Percentiles rank a stretch among this genome's conserved stretches.
phyloP scores from a whole-genome alignment of 2,113 vertebrate species.

The Cinclus mexicanus region DNA sequence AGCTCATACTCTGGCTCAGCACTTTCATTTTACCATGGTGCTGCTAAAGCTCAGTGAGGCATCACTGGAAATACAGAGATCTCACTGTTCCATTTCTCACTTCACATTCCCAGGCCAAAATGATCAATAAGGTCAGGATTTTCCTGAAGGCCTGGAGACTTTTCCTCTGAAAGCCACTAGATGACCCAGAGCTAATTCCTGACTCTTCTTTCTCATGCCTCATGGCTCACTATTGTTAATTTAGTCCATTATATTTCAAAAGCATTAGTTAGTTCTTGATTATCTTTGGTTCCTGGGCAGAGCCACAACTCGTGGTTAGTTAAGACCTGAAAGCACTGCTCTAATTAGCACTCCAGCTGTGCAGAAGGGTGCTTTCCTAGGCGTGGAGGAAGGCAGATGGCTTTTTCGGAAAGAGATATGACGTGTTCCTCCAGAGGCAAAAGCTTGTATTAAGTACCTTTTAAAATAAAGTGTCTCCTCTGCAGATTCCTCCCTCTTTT shows the following conservation, averaged over 20 bases:
- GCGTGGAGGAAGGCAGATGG: neutral
- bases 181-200: neutral
- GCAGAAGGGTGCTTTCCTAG: neutral
- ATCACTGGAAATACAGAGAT: neutral
- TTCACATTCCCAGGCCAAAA: neutral
- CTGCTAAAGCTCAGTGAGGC: neutral
- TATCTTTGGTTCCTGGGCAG: neutral
- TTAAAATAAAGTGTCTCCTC: neutral
- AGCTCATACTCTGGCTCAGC: neutral
- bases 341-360: neutral
- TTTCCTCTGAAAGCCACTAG: neutral
- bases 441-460: constrained; percentile 2
- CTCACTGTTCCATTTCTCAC: neutral
- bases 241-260: neutral
- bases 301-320: neutral
- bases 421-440: neutral
- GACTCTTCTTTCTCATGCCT: neutral
- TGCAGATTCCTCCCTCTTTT: neutral
- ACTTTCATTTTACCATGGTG: neutral
- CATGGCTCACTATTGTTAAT: neutral
- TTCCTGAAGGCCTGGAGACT: neutral
- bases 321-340: neutral
- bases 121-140: neutral
- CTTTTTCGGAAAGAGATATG: neutral
- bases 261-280: neutral